Percentiles rank a stretch among this genome's conserved stretches.
phyloP scores from a whole-genome alignment of 2,113 vertebrate species.

The Madoqua kirkii region DNA sequence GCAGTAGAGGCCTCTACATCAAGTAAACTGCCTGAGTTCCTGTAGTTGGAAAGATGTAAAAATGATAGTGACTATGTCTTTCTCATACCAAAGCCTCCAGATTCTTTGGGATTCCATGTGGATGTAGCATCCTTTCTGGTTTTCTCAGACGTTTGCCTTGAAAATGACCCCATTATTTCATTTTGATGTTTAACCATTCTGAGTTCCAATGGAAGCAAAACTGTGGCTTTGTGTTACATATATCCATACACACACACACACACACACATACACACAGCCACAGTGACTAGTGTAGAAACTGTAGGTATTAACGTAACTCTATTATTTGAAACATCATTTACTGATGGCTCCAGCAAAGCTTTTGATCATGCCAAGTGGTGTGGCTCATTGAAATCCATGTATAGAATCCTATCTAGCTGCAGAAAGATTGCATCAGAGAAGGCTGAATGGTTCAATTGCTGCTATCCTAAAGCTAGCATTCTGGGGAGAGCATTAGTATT shows the following conservation, averaged over 20 bases:
- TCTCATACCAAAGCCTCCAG: background rate
- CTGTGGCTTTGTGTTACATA: background rate
- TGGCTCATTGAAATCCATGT: constrained; percentile 39
- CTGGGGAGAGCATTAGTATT: constrained; percentile 69
- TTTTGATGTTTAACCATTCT: constrained; percentile 40
- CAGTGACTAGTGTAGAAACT: background rate
- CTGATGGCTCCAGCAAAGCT: constrained; percentile 41
- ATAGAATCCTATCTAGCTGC: constrained; percentile 47
- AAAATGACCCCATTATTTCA: constrained; percentile 8
- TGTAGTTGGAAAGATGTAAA: background rate
- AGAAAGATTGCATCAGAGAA: constrained; percentile 59
- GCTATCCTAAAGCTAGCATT: constrained; percentile 61
- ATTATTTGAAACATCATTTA: constrained; percentile 56
- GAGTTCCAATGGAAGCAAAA: background rate
- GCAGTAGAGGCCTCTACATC: background rate
- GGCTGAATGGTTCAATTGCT: constrained; percentile 33
- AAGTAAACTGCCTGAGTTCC: background rate
- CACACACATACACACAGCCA: background rate
- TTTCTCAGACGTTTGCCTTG: background rate
- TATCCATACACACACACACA: background rate
- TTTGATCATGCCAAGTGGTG: constrained; percentile 67
- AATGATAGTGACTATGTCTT: background rate
- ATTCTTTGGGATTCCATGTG: background rate
- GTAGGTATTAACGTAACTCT: constrained; percentile 1
- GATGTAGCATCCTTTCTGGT: background rate